Conservation (phyloP, 2,797 vertebrate species). For the Hippocampus kuda region DNA sequence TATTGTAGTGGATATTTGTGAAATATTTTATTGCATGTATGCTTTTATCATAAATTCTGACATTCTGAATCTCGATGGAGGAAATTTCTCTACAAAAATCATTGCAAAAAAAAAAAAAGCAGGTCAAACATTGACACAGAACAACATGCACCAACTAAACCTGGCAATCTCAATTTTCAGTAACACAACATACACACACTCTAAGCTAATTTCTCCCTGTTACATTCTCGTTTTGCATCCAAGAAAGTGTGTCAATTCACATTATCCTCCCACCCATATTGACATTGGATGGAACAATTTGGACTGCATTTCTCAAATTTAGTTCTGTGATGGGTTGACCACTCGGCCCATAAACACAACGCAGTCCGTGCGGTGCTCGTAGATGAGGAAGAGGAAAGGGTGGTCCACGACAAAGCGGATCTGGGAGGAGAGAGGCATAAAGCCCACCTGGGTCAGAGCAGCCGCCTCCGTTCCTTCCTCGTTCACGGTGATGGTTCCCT, state of each 20-base stretch:
- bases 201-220: constrained; percentile 5
- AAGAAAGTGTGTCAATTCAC: neutral
- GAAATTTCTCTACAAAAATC: neutral
- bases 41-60: neutral
- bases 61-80: neutral
- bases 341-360: constrained; percentile 92
- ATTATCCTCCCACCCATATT: neutral
- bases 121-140: constrained; percentile 37
- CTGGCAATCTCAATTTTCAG: constrained; percentile 12
- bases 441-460: constrained; percentile 80
- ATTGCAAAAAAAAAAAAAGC: neutral
- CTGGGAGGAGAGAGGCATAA: constrained; percentile 94
- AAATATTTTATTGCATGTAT: neutral
- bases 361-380: constrained; percentile 89
- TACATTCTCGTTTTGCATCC: constrained; percentile 10
- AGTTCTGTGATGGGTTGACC: constrained; percentile 73
- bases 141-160: constrained; percentile 17
- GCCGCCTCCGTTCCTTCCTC: constrained; percentile 93
- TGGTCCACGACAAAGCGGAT: constrained; percentile 79
- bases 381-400: constrained; percentile 91
- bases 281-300: neutral
- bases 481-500: constrained; percentile 90
- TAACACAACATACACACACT: neutral
- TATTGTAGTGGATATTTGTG: neutral
- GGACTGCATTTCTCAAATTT: constrained; percentile 11